Conservation (phyloP, 1,140 invertebrate genomes). For the Lethocerus indicus region DNA sequence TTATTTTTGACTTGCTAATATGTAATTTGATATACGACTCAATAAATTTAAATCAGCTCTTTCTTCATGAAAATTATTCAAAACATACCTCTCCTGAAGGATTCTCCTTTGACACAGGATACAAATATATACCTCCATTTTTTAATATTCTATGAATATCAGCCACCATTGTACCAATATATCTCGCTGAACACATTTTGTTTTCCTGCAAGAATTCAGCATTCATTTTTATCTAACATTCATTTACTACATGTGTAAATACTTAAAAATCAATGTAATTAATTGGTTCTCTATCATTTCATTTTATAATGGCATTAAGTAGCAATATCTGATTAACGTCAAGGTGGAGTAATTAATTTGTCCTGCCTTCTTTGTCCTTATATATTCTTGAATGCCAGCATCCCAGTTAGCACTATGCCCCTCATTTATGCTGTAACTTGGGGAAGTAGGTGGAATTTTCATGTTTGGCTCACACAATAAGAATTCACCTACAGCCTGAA, state of each 20-base stretch:
- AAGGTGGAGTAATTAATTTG: too few species aligned
- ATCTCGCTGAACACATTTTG: slow-evolving; percentile 85
- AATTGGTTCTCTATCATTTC: slow-evolving; percentile 22
- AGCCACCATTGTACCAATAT: slow-evolving; percentile 98
- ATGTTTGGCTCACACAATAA: slow-evolving; percentile 90
- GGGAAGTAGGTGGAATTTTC: slow-evolving; percentile 65
- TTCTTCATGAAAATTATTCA: too few species aligned
- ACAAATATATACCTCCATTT: slow-evolving; percentile 97
- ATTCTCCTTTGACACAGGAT: slow-evolving; percentile 78
- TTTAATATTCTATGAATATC: slow-evolving; percentile 95
- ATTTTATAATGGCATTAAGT: too few species aligned
- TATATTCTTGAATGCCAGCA: slow-evolving; percentile 63
- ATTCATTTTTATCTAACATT: neutral
- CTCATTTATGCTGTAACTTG: slow-evolving; percentile 94
- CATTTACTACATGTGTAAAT: too few species aligned
- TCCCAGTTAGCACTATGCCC: slow-evolving; percentile 60
- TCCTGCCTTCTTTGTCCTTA: slow-evolving; percentile 83
- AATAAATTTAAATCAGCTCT: too few species aligned
- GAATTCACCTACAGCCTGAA: slow-evolving; percentile 88
- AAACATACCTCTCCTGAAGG: slow-evolving; percentile 97
- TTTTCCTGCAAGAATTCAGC: slow-evolving; percentile 36
- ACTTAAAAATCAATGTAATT: neutral
- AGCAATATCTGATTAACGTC: too few species aligned
- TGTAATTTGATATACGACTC: too few species aligned
- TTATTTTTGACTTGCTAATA: too few species aligned